A percentile compares a stretch with the other conserved stretches of the same genome.
phyloP scores from a whole-genome alignment of 2,113 vertebrate species.

The Pachyramphus minor region DNA sequence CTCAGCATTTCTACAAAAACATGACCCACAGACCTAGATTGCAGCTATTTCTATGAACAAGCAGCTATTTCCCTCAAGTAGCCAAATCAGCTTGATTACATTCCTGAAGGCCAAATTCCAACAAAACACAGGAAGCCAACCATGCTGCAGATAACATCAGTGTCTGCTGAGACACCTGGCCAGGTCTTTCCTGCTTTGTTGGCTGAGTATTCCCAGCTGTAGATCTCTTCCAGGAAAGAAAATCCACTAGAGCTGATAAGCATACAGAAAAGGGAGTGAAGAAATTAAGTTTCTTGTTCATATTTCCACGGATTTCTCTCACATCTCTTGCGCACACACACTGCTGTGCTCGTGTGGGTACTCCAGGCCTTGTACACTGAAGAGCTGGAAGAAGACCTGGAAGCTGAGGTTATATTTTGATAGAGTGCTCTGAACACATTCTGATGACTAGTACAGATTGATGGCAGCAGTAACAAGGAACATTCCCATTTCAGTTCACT shows the following conservation, averaged over 20 bases:
- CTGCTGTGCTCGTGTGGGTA: neutral
- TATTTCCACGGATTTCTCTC: neutral
- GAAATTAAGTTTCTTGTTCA: neutral
- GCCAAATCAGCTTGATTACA: neutral
- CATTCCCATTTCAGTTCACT: neutral
- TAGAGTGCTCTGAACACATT: neutral
- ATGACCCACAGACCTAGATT: neutral
- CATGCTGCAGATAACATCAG: neutral
- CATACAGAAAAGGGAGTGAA: neutral
- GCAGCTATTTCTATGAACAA: neutral
- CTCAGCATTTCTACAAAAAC: neutral
- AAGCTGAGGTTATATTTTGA: slow-evolving; percentile 50
- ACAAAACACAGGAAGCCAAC: neutral
- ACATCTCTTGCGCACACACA: neutral
- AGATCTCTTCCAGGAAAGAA: neutral
- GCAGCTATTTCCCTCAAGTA: neutral
- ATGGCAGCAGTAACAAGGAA: neutral
- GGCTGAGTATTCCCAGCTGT: neutral
- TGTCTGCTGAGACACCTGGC: neutral
- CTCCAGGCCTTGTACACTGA: slow-evolving; percentile 55
- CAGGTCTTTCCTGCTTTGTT: neutral
- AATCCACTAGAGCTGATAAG: neutral
- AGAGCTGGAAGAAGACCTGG: slow-evolving; percentile 74
- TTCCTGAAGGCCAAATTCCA: neutral
- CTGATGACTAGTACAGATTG: neutral